Evolutionary conservation across 1,140 invertebrate genomes (phyloP).

Genomic region (Penaeus vannamei): DNA sequence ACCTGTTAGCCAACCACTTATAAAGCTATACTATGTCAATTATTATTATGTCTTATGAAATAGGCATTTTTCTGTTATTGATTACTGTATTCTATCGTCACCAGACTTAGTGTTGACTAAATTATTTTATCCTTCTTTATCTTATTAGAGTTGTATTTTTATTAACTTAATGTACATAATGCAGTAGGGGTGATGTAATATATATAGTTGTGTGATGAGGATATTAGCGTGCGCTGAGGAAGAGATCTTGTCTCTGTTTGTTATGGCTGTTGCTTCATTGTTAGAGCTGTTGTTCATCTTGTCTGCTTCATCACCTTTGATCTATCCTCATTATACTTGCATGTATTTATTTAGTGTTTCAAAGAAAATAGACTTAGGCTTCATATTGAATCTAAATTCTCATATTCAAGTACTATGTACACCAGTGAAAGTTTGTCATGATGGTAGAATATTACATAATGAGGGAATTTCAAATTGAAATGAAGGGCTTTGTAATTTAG

Average conservation of each 20-base stretch:
- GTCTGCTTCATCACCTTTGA: too few relatives aligned
- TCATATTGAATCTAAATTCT: too few relatives aligned
- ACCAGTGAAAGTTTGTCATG: too few relatives aligned
- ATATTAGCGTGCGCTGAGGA: constrained; percentile 47
- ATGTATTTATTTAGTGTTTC: too few relatives aligned
- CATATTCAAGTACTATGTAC: too few relatives aligned
- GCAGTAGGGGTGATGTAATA: constrained; percentile 55
- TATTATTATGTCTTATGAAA: background rate
- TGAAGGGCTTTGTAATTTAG: too few relatives aligned
- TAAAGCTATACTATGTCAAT: constrained; percentile 4
- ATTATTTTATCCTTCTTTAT: constrained; percentile 33
- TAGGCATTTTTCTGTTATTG: constrained; percentile 27
- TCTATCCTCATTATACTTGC: too few relatives aligned
- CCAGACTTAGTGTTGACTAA: constrained; percentile 13
- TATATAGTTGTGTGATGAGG: constrained; percentile 55
- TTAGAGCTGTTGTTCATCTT: constrained; percentile 28
- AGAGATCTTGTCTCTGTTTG: constrained; percentile 21
- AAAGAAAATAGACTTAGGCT: too few relatives aligned
- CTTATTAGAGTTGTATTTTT: constrained; percentile 18
- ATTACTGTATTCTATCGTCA: background rate
- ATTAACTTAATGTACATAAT: constrained; percentile 54
- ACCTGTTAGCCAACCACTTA: constrained; percentile 17
- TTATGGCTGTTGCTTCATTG: constrained; percentile 45
- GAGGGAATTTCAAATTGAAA: too few relatives aligned
- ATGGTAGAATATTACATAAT: too few relatives aligned